Evolutionary conservation across 2,113 vertebrate species (phyloP), one percentile per base, ranked within the genome.

Genomic region (Dunckerocampus dactyliophorus): DNA sequence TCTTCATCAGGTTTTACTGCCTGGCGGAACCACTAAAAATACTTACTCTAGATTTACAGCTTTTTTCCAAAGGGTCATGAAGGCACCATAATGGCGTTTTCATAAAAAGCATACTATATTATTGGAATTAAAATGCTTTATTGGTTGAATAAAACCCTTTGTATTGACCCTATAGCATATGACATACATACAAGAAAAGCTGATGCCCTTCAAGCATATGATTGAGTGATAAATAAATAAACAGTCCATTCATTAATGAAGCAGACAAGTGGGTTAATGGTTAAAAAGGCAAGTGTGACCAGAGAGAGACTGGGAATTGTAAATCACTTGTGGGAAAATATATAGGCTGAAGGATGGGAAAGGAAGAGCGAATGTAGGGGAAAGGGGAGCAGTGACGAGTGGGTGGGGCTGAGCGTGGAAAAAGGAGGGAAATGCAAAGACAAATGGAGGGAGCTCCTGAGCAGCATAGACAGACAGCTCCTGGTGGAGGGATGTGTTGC

Each of bases 391-490:
- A 54, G 64, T 43, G 46, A 52, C 45, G 62, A 57, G 54, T 1
- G 55, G 69, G 69, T 59, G 60, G 62, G 76, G 66, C 45, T 1
- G 28, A 50, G 49, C 5, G 43, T 60, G 53, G 59, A 46, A 16
- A 48, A 17, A n/a, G 20, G 19, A 12, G 58, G 66, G 60, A 63
- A 48, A 22, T 3, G 55, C 69, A 69, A 57, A 49, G 59, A 74
- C 58, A 58, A 69, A 67, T 47, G 21, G 56, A 49, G 64, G 65
- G 74, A 62, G 71, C 64, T 73, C 60, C 63, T 69, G 69, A 81
- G 86, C 82, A 60, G 57, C 75, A 28, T 42, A 69, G 83, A 81
- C 81, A 81, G 81, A 69, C 77, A 7, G 52, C 80, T 77, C 65
- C 77, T 74, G 62, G 56, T 71, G 75, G 77, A 81, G 55, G 61